Conservation (phyloP, 2,113 vertebrate species). For the Chloropsis hardwickii region DNA sequence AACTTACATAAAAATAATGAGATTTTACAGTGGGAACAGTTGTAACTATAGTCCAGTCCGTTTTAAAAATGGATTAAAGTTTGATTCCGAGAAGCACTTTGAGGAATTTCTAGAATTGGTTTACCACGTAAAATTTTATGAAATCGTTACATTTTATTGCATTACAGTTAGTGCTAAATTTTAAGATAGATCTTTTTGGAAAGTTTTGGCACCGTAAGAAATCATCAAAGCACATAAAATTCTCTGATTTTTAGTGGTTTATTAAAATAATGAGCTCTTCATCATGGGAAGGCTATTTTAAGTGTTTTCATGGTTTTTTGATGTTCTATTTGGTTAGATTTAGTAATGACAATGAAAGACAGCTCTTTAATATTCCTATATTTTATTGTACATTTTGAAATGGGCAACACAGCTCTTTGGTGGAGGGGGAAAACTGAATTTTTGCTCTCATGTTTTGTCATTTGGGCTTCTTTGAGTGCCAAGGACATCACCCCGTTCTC, state of each 20-base stretch:
- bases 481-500: neutral
- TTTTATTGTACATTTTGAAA: neutral
- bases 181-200: neutral
- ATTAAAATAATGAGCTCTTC: slow-evolving; percentile 36
- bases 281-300: neutral
- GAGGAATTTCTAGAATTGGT: neutral
- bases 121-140: slow-evolving; percentile 12
- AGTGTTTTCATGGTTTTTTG: neutral
- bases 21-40: neutral
- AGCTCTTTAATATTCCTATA: neutral
- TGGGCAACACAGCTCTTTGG: neutral
- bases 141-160: slow-evolving; percentile 12
- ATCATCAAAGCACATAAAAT: neutral
- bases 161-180: neutral
- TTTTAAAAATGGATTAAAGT: neutral
- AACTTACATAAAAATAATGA: neutral
- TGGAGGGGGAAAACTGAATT: neutral
- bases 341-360: neutral
- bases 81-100: neutral
- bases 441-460: neutral
- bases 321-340: neutral
- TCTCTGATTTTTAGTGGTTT: neutral
- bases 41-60: neutral
- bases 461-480: neutral
- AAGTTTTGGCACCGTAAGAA: neutral